Base-by-base conservation (phyloP, 2,113 vertebrate species). In the Melanocharis versteri region DNA sequence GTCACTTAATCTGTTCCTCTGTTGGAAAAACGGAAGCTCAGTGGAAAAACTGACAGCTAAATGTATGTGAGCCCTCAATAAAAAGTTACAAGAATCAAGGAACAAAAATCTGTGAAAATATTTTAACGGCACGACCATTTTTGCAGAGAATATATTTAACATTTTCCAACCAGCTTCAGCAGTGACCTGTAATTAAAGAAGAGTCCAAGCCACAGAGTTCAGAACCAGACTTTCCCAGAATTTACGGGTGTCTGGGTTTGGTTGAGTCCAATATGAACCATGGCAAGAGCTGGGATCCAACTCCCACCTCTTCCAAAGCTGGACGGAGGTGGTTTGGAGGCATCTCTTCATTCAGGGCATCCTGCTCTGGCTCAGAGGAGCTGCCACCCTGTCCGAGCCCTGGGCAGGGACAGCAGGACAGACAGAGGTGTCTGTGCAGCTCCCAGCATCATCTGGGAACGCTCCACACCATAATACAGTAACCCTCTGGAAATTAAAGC, bases 171-270 rank as follows among this genome's bases (percentile, higher is more conserved):
- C 65, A 57, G 56, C 80, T 90, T 73, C 53, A 86, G 35, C 80
- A 87, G 72, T 39, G 93, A 64, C 83, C 95, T 93, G 77, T 90
- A 96, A 97, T 97, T 96, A 96, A 93, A 92, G 76, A 93, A 45
- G n/a, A 93, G 69, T 89, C 83, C 94, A 96, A 96, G 90, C 94
- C 96, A 93, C 96, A 95, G 62, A 45, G 83, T 92, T 96, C 92
- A 90, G 96, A 95, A 96, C 94, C 94, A 96, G 96, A 86, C 83
- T 87, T 96, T 93, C 90, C 93, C 96, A 95, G 92, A 96, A 90
- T 90, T 94, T 92, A 81, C 60, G 93, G 80, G 60, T 92, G 94
- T 90, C 93, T 96, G 88, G 88, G 69, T 90, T 92, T 96, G 92
- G 90, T 89, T 93, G 90, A 96, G 96, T 71, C 88, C 80, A 65